Evolutionary conservation across 2,888 invertebrate species (phyloP), one percentile per base, ranked within the genome.

Genomic region (Xanthorhoe spadicearia): DNA sequence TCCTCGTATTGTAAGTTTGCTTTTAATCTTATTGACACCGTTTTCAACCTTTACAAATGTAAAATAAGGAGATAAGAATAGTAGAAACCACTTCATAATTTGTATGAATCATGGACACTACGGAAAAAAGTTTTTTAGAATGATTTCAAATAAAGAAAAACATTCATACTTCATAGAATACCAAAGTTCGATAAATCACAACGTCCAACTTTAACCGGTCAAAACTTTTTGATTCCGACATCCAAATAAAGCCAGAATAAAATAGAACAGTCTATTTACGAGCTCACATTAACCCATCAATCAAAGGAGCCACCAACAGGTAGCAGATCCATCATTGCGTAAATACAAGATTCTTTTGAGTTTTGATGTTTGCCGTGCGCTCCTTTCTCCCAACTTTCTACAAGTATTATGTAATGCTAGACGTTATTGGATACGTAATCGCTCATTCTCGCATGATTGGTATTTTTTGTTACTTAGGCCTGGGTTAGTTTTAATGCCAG

Each of bases 321-420:
- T 79, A 75, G 73, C 70, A 71, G 55, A 68, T 68, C 66, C 65
- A 67, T 69, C 70, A 69, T 83, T 82, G 77, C 82, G 78, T 82
- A 82, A 83, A 76, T 69, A 74, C 80, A 32, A 74, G 80, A 82
- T 83, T 83, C 82, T 68, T 67, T 59, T 71, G 53, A 61, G 76
- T 74, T 74, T 76, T 77, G 76, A 82, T 83, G 78, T 84, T 82
- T 78, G 81, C 79, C 70, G 75, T 76, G 80, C 74, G 72, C 60
- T 75, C 74, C 86, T 88, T 88, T 88, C 87, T 83, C 83, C 79
- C 79, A 67, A 77, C 89, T 88, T 88, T 89, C 89, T 88, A 88
- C 80, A 70, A 69, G 68, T 64, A 62, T 74, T 72, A 69, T 66
- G 72, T 62, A 73, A 71, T 71, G 64, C 69, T 72, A 69, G 72